Conservation (phyloP, 53 echinoderm and acorn worm genomes). For the Paelopatides confundens region DNA sequence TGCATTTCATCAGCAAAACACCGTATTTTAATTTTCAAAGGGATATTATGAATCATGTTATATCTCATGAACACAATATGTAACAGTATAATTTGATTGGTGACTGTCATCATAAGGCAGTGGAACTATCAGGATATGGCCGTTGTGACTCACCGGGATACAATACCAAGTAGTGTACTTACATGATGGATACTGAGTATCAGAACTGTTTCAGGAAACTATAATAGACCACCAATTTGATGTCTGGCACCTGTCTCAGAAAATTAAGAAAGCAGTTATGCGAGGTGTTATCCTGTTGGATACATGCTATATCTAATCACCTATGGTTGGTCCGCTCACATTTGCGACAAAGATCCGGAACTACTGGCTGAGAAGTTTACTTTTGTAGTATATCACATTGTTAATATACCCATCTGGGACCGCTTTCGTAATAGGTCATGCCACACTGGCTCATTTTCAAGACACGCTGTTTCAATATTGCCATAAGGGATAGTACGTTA, state of each 20-base stretch:
- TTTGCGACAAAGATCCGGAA: conserved; percentile 22
- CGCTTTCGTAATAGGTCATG: conserved; percentile 3
- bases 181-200: conserved; percentile 45
- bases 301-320: conserved; percentile 13
- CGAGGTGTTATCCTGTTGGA: conserved; percentile 18
- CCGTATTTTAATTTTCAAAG: conserved; percentile 22
- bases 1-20: background rate
- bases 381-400: background rate
- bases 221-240: conserved; percentile 43
- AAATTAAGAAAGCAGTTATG: conserved; percentile 16
- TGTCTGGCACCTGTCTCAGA: conserved; percentile 48
- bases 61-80: background rate
- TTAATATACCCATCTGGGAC: background rate
- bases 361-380: conserved; percentile 48
- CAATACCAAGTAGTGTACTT: conserved; percentile 45
- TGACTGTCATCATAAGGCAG: background rate
- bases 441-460: conserved; percentile 38
- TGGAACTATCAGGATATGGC: conserved; percentile 47
- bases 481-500: background rate
- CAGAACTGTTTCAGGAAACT: conserved; percentile 39
- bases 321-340: conserved; percentile 32
- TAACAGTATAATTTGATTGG: background rate
- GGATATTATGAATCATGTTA: background rate
- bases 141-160: conserved; percentile 52
- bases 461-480: conserved; percentile 10